Base-by-base conservation (phyloP, 2,113 vertebrate species). In the Casuarius casuarius region DNA sequence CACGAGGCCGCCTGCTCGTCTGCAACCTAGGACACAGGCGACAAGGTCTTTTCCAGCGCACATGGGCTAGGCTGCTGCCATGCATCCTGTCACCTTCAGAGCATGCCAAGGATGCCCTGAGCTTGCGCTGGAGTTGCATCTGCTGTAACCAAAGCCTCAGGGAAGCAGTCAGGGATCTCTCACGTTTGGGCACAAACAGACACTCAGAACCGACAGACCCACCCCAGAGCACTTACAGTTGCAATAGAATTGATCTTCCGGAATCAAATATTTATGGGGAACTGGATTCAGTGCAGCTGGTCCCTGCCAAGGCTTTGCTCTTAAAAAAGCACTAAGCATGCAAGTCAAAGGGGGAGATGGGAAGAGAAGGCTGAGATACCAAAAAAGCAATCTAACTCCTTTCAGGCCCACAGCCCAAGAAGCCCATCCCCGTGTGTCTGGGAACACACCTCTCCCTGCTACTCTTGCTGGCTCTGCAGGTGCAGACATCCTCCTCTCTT, bases 211-310 rank as follows among this genome's bases (percentile, higher is more conserved):
- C 44, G 48, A 56, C 18, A 85, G 54, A 90, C n/a, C 16, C 72
- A 86, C 46, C 80, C 56, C 86, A 81, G 84, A 94, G 76, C 83
- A 88, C 86, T 94, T 63, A 86, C 0, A 1, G 25, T 70, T 72
- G 80, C 86, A 89, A 79, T 0, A 0, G 25, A 72, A 87, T 83
- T 73, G 84, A 94, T 91, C 62, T 72, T 89, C 66, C 62, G 15
- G 13, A 85, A 95, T 94, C 74, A 95, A 95, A 83, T 90, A 95
- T 94, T 97, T 91, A 87, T 85, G 51, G 40, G 29, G 35, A 95
- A 66, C 26, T 83, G 78, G 81, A 89, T 44, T 65, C 23, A 0
- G 25, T 46, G 68, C 61, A 84, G 80, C 61, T 3, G 0, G n/a
- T 17, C 0, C 0, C 76, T 92, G 92, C 92, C 95, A 93, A 94